Conservation (phyloP, 2,797 vertebrate species). For the Emys orbicularis region DNA sequence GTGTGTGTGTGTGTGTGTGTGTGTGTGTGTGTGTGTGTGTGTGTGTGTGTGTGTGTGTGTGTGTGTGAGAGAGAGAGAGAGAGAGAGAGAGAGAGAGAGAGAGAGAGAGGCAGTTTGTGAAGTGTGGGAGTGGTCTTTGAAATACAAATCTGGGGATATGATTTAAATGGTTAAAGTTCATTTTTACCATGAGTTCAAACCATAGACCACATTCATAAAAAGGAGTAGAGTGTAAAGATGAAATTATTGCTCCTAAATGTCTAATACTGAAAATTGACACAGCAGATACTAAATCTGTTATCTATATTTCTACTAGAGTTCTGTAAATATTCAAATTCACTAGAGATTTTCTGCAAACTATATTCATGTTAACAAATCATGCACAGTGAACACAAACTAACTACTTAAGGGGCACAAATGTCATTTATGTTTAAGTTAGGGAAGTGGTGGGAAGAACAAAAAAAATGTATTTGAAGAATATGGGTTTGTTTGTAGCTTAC, state of each 20-base stretch:
- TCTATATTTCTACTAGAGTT: background rate
- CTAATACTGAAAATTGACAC: background rate
- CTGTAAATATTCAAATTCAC: constrained; percentile 5
- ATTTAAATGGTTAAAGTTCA: background rate
- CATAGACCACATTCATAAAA: background rate
- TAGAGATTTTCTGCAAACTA: background rate
- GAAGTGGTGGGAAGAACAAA: background rate
- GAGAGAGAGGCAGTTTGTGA: too few relatives aligned
- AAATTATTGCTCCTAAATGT: background rate
- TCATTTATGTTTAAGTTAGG: background rate
- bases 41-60: too few relatives aligned
- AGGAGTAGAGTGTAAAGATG: background rate
- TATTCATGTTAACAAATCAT: background rate
- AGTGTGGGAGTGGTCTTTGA: background rate
- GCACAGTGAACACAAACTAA: background rate
- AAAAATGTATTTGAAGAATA: background rate
- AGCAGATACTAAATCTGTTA: background rate
- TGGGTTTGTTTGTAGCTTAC: background rate
- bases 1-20: too few relatives aligned
- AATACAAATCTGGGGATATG: background rate
- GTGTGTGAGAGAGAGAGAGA: too few relatives aligned
- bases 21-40: too few relatives aligned
- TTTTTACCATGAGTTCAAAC: background rate
- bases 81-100: too few relatives aligned
- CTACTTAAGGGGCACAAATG: background rate